phyloP scores from a whole-genome alignment of 2,113 vertebrate species.

The Trichomycterus rosablanca region DNA sequence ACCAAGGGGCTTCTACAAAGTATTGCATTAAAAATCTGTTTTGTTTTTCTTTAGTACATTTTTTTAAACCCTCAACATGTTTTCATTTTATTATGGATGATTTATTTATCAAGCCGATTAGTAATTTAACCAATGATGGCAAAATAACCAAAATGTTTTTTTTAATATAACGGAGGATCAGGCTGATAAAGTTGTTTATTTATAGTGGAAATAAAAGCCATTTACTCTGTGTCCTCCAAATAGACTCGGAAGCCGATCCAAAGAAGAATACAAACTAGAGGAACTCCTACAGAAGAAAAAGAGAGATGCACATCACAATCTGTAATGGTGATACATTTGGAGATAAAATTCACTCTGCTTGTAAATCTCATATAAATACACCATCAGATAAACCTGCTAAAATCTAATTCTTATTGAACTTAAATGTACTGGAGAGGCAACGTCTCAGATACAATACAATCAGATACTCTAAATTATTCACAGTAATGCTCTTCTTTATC shows the following conservation, averaged over 20 bases:
- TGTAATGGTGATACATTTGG: conserved; percentile 1
- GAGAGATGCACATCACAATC: not conserved
- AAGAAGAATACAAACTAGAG: conserved; percentile 73
- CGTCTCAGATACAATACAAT: not conserved
- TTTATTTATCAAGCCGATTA: no score
- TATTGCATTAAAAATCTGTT: no score
- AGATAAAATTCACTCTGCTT: conserved; percentile 10
- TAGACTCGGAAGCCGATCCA: conserved; percentile 82
- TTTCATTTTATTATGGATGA: no score
- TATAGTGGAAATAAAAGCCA: conserved; percentile 21
- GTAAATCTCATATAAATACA: not conserved
- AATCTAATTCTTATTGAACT: conserved; percentile 10
- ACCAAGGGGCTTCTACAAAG: no score
- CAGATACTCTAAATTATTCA: no score
- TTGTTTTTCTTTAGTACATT: no score
- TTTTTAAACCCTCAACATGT: no score
- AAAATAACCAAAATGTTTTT: not conserved
- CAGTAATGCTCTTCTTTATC: no score
- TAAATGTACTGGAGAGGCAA: not conserved
- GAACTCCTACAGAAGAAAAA: conserved; percentile 72
- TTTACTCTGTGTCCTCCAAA: conserved; percentile 89
- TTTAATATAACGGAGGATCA: not conserved
- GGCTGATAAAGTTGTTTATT: not conserved
- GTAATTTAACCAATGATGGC: not conserved
- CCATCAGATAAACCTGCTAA: not conserved